Conservation (phyloP, 2,888 invertebrate species). For the Embidobia sp. region DNA sequence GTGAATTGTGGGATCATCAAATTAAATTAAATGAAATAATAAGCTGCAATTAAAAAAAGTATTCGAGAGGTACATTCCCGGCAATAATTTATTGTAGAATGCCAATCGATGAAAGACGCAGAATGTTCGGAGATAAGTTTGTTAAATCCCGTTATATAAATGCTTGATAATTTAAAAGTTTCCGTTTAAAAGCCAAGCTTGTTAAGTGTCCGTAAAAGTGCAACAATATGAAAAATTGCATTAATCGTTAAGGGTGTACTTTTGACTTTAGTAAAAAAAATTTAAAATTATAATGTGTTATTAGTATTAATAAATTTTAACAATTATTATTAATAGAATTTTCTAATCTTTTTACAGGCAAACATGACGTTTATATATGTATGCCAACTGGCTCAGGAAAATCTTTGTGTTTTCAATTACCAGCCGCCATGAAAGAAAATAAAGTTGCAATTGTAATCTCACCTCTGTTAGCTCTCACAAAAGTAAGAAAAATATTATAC, state of each 20-base stretch:
- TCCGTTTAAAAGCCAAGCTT: constrained; percentile 8
- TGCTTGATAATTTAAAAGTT: constrained; percentile 19
- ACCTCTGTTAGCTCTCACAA: constrained; percentile 97
- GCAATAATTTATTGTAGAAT: constrained; percentile 44
- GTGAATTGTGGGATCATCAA: too few relatives aligned
- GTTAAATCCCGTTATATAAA: constrained; percentile 50
- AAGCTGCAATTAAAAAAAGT: constrained; percentile 23
- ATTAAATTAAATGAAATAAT: constrained; percentile 54
- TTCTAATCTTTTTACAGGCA: constrained; percentile 83
- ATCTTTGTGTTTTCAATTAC: constrained; percentile 98
- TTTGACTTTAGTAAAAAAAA: neutral
- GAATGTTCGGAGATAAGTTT: constrained; percentile 16
- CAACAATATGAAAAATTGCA: too few relatives aligned
- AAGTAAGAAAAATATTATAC: too few relatives aligned
- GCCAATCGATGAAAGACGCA: constrained; percentile 30
- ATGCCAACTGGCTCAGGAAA: constrained; percentile 99
- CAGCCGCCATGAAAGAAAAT: constrained; percentile 90
- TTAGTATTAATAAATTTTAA: neutral
- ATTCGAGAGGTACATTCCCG: constrained; percentile 31
- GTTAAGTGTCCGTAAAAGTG: constrained; percentile 13
- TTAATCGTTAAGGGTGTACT: too few relatives aligned
- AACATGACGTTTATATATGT: constrained; percentile 95
- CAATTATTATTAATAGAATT: neutral
- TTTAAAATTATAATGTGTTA: neutral
- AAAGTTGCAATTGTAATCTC: constrained; percentile 97